A percentile compares a stretch with the other conserved stretches of the same genome.
These are phyloP conservation scores for Nipponacmea schrenckii DNA, from an alignment of 2,888 invertebrate genomes.

Conservation along the genomic window DNA sequence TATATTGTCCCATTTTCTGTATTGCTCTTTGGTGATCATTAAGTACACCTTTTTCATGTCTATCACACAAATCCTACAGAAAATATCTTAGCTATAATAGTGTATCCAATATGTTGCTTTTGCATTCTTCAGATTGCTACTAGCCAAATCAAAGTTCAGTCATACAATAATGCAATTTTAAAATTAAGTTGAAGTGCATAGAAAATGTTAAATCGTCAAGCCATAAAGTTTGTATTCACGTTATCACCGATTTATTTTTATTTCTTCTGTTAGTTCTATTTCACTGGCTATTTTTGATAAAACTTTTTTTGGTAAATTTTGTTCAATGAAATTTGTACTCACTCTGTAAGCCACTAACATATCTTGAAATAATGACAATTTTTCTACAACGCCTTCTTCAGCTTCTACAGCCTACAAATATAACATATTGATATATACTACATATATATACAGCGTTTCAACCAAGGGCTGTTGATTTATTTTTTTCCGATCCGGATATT, in stretches of 20 bases:
- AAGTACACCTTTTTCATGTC: conserved; percentile 67
- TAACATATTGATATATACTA: not conserved
- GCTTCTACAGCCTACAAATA: conserved; percentile 56
- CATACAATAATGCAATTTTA: not conserved
- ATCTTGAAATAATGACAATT: conserved; percentile 63
- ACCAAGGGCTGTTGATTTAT: not conserved
- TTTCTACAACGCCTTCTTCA: conserved; percentile 64
- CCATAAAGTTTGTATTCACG: too few species aligned
- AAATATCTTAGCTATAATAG: not conserved
- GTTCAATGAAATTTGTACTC: conserved; percentile 3
- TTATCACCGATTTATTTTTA: too few species aligned
- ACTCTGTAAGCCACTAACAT: conserved; percentile 63
- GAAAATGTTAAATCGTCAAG: not conserved
- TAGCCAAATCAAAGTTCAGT: not conserved
- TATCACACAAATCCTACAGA: conserved; percentile 66
- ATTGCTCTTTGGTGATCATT: conserved; percentile 66
- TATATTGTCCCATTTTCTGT: conserved; percentile 65
- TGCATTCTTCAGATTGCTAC: not conserved
- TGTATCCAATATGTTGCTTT: not conserved
- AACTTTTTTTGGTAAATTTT: too few species aligned
- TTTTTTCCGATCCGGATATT: not conserved
- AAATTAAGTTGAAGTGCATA: not conserved
- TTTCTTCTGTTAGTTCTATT: too few species aligned
- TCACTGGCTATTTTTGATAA: too few species aligned
- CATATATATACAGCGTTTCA: not conserved